Evolutionary conservation across 2,888 invertebrate genomes (phyloP).

Genomic region (Abrostola tripartita): DNA sequence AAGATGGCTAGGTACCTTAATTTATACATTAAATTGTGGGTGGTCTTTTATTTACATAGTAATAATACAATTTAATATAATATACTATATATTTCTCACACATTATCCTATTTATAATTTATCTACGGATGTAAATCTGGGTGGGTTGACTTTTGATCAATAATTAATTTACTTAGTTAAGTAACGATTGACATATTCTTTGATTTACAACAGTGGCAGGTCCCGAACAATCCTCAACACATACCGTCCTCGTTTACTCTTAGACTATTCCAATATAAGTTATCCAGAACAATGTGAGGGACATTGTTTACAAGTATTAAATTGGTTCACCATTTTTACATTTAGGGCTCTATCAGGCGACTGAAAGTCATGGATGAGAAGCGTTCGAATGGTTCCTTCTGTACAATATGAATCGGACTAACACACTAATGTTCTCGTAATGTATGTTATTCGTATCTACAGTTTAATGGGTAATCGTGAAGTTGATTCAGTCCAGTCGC

Average conservation of each 20-base stretch:
- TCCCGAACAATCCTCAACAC: constrained; percentile 53
- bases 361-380: constrained; percentile 31
- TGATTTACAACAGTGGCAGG: constrained; percentile 21
- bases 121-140: constrained; percentile 31
- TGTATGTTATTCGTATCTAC: constrained; percentile 26
- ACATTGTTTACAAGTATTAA: constrained; percentile 61
- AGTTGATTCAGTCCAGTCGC: constrained; percentile 44
- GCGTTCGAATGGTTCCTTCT: constrained; percentile 22
- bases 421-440: constrained; percentile 39
- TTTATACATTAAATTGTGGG: constrained; percentile 31
- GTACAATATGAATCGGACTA: constrained; percentile 36
- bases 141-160: constrained; percentile 35
- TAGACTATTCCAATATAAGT: constrained; percentile 84
- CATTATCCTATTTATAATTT: constrained; percentile 30
- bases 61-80: constrained; percentile 26
- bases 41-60: constrained; percentile 51
- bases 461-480: constrained; percentile 5
- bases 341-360: constrained; percentile 40
- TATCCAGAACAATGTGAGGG: constrained; percentile 86
- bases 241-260: constrained; percentile 65
- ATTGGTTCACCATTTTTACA: constrained; percentile 53
- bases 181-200: constrained; percentile 12
- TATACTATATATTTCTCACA: constrained; percentile 41
- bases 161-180: constrained; percentile 10
- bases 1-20: constrained; percentile 39